Percentiles rank a stretch among this genome's conserved stretches.
Evolutionary conservation across 2,797 vertebrate species (phyloP).

Genomic region (Knipowitschia caucasica): DNA sequence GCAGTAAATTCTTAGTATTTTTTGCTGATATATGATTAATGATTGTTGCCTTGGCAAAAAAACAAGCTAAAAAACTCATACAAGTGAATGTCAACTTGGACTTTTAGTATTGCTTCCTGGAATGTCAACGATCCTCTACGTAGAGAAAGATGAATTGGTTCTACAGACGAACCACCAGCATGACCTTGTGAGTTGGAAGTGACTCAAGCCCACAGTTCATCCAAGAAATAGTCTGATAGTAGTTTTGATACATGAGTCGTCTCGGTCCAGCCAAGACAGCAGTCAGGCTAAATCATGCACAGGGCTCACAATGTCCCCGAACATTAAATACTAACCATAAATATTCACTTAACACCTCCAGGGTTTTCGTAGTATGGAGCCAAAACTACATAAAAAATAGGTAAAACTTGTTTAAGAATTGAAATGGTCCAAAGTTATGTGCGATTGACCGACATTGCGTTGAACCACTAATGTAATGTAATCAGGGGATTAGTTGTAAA

Average conservation of each 20-base stretch:
- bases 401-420: too few relatives aligned
- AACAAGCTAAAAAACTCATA: too few relatives aligned
- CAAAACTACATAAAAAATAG: too few relatives aligned
- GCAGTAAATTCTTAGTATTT: too few relatives aligned
- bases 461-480: too few relatives aligned
- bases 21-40: too few relatives aligned
- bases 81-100: not conserved
- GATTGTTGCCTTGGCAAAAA: not conserved
- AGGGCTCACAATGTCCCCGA: conserved; percentile 27
- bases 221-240: conserved; percentile 24
- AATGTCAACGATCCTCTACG: not conserved
- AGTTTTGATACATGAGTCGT: conserved; percentile 18
- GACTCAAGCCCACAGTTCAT: conserved; percentile 20
- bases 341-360: conserved; percentile 19
- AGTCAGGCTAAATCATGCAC: conserved; percentile 33
- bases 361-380: conserved; percentile 8
- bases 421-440: too few relatives aligned
- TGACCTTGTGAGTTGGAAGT: conserved; percentile 18
- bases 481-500: too few relatives aligned
- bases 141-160: not conserved
- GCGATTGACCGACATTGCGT: too few relatives aligned
- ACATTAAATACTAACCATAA: conserved; percentile 30
- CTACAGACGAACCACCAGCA: conserved; percentile 5
- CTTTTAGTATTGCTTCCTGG: not conserved
- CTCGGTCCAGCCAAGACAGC: conserved; percentile 18